Percentiles rank a stretch among this genome's conserved stretches.
Conservation (phyloP, 2,113 vertebrate species). For the Herpetotheres cachinnans region DNA sequence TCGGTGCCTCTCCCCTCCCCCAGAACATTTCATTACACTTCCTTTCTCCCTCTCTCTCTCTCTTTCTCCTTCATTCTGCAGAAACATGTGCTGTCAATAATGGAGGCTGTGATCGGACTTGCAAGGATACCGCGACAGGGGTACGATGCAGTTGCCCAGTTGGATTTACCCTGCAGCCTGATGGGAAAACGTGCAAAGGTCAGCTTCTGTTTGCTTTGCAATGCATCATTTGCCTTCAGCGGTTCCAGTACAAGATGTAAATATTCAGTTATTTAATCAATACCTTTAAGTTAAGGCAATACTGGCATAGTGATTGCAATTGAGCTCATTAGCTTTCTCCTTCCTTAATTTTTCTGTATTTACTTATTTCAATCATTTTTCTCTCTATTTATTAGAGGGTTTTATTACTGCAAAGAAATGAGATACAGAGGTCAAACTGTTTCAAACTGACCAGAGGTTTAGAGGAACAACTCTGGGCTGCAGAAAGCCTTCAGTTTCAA, state of each 20-base stretch:
- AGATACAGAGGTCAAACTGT: not conserved
- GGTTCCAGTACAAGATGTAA: conserved; percentile 16
- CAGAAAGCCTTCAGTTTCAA: not conserved
- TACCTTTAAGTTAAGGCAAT: not conserved
- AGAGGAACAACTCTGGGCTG: not conserved
- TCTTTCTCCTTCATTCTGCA: conserved; percentile 70
- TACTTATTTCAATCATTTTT: not conserved
- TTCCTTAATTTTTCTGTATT: not conserved
- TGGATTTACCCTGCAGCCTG: conserved; percentile 94
- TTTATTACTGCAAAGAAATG: not conserved
- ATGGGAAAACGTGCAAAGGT: conserved; percentile 99
- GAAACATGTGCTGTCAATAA: conserved; percentile 98
- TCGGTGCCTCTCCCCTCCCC: conserved; percentile 6
- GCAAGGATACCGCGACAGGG: conserved; percentile 95
- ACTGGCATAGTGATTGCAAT: not conserved
- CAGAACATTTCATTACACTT: conserved; percentile 49
- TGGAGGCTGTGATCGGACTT: conserved; percentile 94
- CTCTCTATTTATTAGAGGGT: not conserved
- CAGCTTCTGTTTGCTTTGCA: conserved; percentile 74
- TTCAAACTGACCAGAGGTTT: not conserved
- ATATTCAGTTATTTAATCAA: conserved; percentile 52
- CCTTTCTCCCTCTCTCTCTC: conserved; percentile 36
- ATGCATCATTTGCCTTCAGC: conserved; percentile 60
- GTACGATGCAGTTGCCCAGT: conserved; percentile 97
- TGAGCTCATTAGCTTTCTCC: not conserved